A percentile compares a stretch with the other conserved stretches of the same genome.
Evolutionary conservation across 2,797 vertebrate genomes (phyloP).

Genomic region (Myoxocephalus aenaeus): DNA sequence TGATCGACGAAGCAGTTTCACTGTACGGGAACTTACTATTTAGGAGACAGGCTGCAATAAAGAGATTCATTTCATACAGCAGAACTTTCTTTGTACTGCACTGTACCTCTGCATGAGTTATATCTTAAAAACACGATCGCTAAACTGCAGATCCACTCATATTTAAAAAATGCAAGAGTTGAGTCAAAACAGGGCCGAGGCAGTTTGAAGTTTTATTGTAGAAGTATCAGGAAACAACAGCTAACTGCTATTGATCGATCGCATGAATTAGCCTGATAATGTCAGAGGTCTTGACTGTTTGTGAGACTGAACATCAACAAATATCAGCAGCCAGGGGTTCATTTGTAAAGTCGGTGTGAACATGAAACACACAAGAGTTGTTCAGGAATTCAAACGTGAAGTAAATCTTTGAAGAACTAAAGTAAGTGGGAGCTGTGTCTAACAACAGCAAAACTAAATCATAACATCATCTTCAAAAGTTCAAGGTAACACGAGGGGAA

Average conservation of each 20-base stretch:
- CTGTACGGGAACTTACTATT: background rate
- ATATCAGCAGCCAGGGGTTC: background rate
- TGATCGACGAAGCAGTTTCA: too few relatives aligned
- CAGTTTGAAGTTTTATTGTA: background rate
- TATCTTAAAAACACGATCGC: background rate
- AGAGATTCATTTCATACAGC: background rate
- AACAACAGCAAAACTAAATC: too few relatives aligned
- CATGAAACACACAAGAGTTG: background rate
- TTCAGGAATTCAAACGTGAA: too few relatives aligned
- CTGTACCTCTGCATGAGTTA: too few relatives aligned
- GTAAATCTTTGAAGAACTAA: too few relatives aligned
- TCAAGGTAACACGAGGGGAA: too few relatives aligned
- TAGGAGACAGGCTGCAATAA: background rate
- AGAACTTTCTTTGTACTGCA: background rate
- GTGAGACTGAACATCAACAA: background rate
- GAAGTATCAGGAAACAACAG: constrained; percentile 12
- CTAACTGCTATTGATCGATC: background rate
- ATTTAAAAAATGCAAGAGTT: background rate
- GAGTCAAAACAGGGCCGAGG: background rate
- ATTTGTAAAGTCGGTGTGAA: background rate
- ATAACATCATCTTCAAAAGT: too few relatives aligned
- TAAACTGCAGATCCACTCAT: background rate
- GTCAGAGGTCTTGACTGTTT: background rate
- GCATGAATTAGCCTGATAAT: constrained; percentile 14
- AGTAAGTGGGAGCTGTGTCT: too few relatives aligned